These are phyloP conservation scores for Recurvirostra avosetta DNA, from an alignment of 2,113 vertebrate genomes.

Conservation along the genomic window DNA sequence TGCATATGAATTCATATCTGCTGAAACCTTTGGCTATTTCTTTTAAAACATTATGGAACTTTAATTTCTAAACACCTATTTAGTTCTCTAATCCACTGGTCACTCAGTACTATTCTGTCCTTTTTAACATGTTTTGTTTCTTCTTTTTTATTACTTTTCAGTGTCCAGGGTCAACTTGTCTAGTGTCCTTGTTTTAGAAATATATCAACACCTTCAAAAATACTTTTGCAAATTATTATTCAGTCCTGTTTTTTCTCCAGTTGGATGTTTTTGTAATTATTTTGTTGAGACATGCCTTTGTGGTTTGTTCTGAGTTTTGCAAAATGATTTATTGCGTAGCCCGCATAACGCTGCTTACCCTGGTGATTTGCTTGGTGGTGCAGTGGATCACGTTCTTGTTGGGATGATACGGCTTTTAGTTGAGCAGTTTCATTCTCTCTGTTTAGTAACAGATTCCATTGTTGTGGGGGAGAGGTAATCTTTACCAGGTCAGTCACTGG, in stretches of 20 bases:
- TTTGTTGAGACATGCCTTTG: not conserved
- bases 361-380: not conserved
- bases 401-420: not conserved
- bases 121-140: not conserved
- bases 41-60: not conserved
- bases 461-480: not conserved
- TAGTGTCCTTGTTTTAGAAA: not conserved
- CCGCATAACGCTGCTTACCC: rapidly evolving
- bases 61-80: not conserved
- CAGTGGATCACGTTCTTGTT: rapidly evolving
- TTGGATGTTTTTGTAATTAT: not conserved
- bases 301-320: not conserved
- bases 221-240: not conserved
- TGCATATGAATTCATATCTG: not conserved
- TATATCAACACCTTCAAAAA: not conserved
- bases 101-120: not conserved
- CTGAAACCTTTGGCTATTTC: not conserved
- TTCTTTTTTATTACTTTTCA: not conserved
- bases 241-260: not conserved
- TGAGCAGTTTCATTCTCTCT: not conserved
- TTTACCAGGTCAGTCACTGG: not conserved
- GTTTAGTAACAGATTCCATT: not conserved
- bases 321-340: not conserved
- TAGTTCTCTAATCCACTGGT: not conserved
- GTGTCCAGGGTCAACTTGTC: not conserved